Evolutionary conservation across 2,797 vertebrate species (phyloP).

Genomic region (Muscicapa comitata): DNA sequence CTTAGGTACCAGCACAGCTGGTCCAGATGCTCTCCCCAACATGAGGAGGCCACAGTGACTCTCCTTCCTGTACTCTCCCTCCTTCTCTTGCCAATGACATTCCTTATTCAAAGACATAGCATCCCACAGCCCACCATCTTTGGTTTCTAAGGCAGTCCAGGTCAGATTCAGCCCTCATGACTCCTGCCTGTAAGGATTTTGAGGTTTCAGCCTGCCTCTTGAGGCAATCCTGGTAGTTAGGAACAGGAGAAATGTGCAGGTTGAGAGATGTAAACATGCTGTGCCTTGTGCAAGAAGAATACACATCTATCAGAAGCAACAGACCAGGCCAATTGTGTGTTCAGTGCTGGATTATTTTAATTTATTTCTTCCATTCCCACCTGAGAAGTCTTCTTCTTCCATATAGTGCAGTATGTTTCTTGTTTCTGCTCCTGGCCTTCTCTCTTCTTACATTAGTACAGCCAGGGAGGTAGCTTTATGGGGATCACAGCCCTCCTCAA

Average conservation of each 20-base stretch:
- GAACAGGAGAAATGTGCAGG: neutral
- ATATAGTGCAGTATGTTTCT: neutral
- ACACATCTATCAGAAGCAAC: neutral
- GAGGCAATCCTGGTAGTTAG: neutral
- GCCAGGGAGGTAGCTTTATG: neutral
- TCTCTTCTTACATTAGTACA: neutral
- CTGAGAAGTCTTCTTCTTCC: neutral
- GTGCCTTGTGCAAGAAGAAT: neutral
- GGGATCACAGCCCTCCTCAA: neutral
- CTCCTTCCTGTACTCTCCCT: neutral
- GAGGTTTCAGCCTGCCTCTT: neutral
- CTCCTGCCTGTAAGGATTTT: neutral
- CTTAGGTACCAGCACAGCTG: neutral
- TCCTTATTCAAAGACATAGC: neutral
- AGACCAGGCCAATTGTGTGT: neutral
- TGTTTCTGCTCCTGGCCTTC: neutral
- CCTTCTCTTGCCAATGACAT: fast-evolving
- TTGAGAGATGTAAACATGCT: neutral
- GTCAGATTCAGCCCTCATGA: neutral
- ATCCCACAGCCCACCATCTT: neutral
- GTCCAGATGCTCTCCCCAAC: neutral
- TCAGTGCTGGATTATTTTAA: neutral
- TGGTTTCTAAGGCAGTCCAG: neutral
- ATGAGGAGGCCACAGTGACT: neutral
- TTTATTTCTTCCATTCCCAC: neutral